Evolutionary conservation across 2,113 vertebrate species (phyloP), one percentile per base, ranked within the genome.

Genomic region (Bufo gargarizans): DNA sequence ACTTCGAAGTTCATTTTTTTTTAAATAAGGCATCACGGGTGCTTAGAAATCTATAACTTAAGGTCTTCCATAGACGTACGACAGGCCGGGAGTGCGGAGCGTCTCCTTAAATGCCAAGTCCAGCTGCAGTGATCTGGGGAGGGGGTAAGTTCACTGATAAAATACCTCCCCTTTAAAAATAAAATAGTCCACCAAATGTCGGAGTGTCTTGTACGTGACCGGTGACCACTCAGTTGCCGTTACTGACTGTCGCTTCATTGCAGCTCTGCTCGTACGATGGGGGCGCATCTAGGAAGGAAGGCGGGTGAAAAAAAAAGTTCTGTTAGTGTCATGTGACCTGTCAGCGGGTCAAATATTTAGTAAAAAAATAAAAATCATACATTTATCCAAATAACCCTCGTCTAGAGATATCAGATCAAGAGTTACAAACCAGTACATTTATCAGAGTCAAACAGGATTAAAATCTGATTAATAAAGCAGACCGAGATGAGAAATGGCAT

Each of bases 211-310:
- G 45, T 47, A 19, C 4, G 45, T 20, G 2, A 17, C 49, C 33
- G 45, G 3, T 33, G 0, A 53, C 5, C 22, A 1, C 63, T 92
- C 92, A 95, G 89, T 95, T 95, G 92, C 94, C 92, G 0, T 95
- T 94, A 92, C 92, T 94, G 91, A 92, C 91, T 90, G 92, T 91
- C 84, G 94, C 95, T 74, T 94, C 93, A 89, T 96, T 95, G 91
- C 95, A 98, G 93, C 96, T 99, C 90, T 97, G 96, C n/a, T 97
- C 95, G 0, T 99, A 99, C 53, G 97, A 95, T 1, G 98, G 98
- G 13, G 98, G 98, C 0, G 97, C 96, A 67, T 97, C 98, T 99
- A 94, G 0, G 92, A 9, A 53, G 3, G 9, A 92, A 13, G 3
- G 17, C 1, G 82, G 45, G 89, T 19, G 50, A 12, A 49, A 13